Evolutionary conservation across 1,140 invertebrate species (phyloP).

Genomic region (Vanessa atalanta): DNA sequence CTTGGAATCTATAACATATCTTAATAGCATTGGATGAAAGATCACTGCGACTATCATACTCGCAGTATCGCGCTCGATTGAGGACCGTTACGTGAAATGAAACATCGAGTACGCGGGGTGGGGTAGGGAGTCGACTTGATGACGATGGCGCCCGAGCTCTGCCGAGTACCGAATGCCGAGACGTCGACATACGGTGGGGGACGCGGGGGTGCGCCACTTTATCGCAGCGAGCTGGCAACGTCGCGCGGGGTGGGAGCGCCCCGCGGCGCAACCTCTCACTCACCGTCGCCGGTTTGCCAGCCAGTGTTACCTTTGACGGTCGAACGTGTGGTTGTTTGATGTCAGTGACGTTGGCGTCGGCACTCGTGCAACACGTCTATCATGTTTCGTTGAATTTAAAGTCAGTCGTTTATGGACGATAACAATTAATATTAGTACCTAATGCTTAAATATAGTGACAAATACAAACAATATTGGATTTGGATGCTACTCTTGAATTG

Average conservation of each 20-base stretch:
- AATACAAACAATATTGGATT: slow-evolving; percentile 67
- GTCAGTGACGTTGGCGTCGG: slow-evolving; percentile 75
- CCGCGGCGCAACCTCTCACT: slow-evolving; percentile 78
- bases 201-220: slow-evolving; percentile 79
- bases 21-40: slow-evolving; percentile 48
- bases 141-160: slow-evolving; percentile 68
- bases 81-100: slow-evolving; percentile 81
- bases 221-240: slow-evolving; percentile 77
- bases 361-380: slow-evolving; percentile 77
- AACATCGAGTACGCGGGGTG: slow-evolving; percentile 73
- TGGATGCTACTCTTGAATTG: slow-evolving; percentile 63
- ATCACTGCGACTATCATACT: slow-evolving; percentile 62
- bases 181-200: slow-evolving; percentile 65
- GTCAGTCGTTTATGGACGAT: slow-evolving; percentile 70
- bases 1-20: slow-evolving; percentile 1
- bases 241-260: slow-evolving; percentile 75
- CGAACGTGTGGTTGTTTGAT: slow-evolving; percentile 71
- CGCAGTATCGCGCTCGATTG: slow-evolving; percentile 78
- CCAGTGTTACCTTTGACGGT: slow-evolving; percentile 80
- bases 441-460: slow-evolving; percentile 72
- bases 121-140: slow-evolving; percentile 62
- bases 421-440: slow-evolving; percentile 66
- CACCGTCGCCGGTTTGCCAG: slow-evolving; percentile 76
- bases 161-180: slow-evolving; percentile 69
- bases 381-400: slow-evolving; percentile 78